phyloP scores from a whole-genome alignment of 37 sponge, comb jelly and placozoan species.

The Haliclona indistincta region DNA sequence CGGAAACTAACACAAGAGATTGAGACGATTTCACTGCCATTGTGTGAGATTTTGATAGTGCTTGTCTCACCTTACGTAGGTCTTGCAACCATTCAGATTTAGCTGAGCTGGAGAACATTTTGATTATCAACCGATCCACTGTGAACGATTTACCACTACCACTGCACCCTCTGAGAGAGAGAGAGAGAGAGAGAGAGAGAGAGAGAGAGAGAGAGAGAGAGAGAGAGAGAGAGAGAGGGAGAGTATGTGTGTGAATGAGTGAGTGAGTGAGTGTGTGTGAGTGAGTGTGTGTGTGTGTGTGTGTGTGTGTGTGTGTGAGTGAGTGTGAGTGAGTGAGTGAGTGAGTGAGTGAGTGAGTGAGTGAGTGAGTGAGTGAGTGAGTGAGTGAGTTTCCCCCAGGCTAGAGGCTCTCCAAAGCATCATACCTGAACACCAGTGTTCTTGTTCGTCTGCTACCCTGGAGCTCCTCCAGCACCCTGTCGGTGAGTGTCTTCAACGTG shows the following conservation, averaged over 20 bases:
- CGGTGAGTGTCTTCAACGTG: conserved; percentile 24
- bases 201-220: no score
- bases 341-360: no score
- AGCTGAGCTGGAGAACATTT: conserved; percentile 45
- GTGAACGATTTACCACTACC: conserved; percentile 85
- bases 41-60: no score
- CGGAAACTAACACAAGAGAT: no score
- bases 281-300: no score
- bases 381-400: not conserved
- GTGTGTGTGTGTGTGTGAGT: no score
- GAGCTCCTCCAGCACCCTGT: conserved; percentile 17
- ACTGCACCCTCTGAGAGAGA: conserved; percentile 52
- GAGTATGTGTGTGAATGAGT: no score
- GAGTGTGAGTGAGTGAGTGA: no score
- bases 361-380: no score
- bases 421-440: conserved; percentile 61
- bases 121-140: conserved; percentile 64
- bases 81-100: conserved; percentile 56
- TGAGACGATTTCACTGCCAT: no score
- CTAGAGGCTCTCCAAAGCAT: not conserved
- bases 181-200: not conserved
- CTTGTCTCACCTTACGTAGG: conserved; percentile 36
- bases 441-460: conserved; percentile 15
- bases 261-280: no score
- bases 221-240: no score